Evolutionary conservation across 2,797 vertebrate species (phyloP).

Genomic region (Microchirus variegatus): DNA sequence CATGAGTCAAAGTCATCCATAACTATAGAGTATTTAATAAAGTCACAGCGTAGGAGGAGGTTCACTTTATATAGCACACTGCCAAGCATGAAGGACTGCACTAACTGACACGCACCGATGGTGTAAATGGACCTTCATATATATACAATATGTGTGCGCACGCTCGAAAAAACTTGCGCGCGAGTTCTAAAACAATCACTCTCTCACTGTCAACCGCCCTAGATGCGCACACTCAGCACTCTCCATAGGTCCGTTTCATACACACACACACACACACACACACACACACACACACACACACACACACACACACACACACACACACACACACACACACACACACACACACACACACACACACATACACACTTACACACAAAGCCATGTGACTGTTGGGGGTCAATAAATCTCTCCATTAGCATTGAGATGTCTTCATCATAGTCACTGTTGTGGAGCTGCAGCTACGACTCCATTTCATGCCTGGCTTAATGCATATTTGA

Average conservation of each 20-base stretch:
- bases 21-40: constrained; percentile 48
- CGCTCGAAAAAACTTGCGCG: not conserved
- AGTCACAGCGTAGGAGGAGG: constrained; percentile 44
- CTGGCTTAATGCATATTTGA: constrained; percentile 73
- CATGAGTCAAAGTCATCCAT: constrained; percentile 38
- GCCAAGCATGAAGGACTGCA: constrained; percentile 64
- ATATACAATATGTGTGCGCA: not conserved
- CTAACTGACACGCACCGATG: constrained; percentile 45
- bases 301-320: constrained; percentile 15
- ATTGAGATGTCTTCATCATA: constrained; percentile 70
- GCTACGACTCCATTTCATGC: constrained; percentile 68
- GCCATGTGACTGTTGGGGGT: constrained; percentile 39
- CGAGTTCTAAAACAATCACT: constrained; percentile 24
- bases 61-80: constrained; percentile 53
- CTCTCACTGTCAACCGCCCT: constrained; percentile 26
- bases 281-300: constrained; percentile 16
- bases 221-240: constrained; percentile 1
- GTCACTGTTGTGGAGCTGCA: constrained; percentile 57
- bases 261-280: constrained; percentile 15
- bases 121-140: constrained; percentile 30
- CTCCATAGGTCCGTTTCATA: not conserved
- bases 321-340: constrained; percentile 16
- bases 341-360: constrained; percentile 17
- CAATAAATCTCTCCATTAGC: constrained; percentile 75
- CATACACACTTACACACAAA: constrained; percentile 8